Conservation (phyloP, 2,888 invertebrate genomes). For the Lamproptera curius region DNA sequence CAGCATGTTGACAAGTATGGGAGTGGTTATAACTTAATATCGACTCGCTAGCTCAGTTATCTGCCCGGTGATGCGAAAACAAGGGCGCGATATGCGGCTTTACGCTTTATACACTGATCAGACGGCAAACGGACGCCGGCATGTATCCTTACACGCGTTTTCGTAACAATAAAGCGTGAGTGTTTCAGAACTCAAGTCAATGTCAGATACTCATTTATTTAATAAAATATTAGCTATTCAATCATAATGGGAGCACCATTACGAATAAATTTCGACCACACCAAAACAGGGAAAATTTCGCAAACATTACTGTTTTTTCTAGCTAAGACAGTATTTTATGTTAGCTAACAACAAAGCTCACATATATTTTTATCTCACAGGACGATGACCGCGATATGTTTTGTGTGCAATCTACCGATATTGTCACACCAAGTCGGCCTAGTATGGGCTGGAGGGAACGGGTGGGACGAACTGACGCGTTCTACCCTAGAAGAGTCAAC, state of each 20-base stretch:
- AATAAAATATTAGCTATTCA: too few species aligned
- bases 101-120: slow-evolving; percentile 43
- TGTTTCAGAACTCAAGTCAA: slow-evolving; percentile 28
- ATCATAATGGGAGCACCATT: too few species aligned
- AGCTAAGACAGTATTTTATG: not conserved
- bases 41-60: slow-evolving; percentile 58
- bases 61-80: slow-evolving; percentile 62
- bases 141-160: slow-evolving; percentile 60
- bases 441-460: slow-evolving; percentile 96
- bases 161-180: slow-evolving; percentile 70
- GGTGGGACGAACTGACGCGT: slow-evolving; percentile 94
- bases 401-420: slow-evolving; percentile 97
- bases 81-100: slow-evolving; percentile 59
- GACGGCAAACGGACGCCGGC: slow-evolving; percentile 33
- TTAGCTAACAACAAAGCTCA: not conserved
- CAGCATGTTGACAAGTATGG: slow-evolving; percentile 53
- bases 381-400: slow-evolving; percentile 96
- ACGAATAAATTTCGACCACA: too few species aligned
- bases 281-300: too few species aligned
- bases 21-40: slow-evolving; percentile 71
- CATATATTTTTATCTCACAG: slow-evolving; percentile 65
- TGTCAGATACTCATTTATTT: too few species aligned
- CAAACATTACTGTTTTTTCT: too few species aligned
- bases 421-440: slow-evolving; percentile 95
- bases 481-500: slow-evolving; percentile 92